Evolutionary conservation across 2,113 vertebrate genomes (phyloP), one percentile per base, ranked within the genome.

Genomic region (Elanus axillaris): DNA sequence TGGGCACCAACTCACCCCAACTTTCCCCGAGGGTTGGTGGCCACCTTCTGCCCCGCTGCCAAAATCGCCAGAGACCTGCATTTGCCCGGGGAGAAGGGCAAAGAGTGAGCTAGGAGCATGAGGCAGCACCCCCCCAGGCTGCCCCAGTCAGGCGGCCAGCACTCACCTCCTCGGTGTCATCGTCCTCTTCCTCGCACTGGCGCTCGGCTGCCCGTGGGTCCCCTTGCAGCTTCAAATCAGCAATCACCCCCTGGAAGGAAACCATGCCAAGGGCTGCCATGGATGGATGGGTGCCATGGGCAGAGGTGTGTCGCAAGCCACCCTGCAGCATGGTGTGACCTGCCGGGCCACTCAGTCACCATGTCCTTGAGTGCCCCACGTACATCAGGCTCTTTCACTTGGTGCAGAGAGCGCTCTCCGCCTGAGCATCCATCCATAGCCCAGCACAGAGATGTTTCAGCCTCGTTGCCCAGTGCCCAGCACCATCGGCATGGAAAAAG

Each of bases 121-220:
- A 56, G 60, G 14, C 3, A 1, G 26, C 29, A 42, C 12, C 5
- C 19, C 55, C n/a, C 0, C 1, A 42, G 36, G 45, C 55, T 4
- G 1, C 29, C 76, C 60, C 1, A 0, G 23, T 13, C 0, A 0
- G 1, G 50, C 68, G 45, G 59, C 63, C 27, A 10, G 36, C 1
- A 79, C 99, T 99, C 96, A 99, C 99, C 97, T 97, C 97, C 1
- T 99, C 99, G 0, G 97, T 90, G 36, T 99, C 99, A 7, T 99
- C 99, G 22, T 98, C 99, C 2, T 99, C 99, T 22, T 99, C 99
- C 69, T 99, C 98, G 16, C 99, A 99, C 86, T 98, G 98, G 36
- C 38, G 92, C 62, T 98, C 98, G 0, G 99, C 99, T 0, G 98
- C 99, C 6, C 85, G 97, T 1, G 99, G 98, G 96, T 99, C 98